Evolutionary conservation across 37 sponge, comb jelly and placozoan species (phyloP).

Genomic region (Dysidea cf. avara): DNA sequence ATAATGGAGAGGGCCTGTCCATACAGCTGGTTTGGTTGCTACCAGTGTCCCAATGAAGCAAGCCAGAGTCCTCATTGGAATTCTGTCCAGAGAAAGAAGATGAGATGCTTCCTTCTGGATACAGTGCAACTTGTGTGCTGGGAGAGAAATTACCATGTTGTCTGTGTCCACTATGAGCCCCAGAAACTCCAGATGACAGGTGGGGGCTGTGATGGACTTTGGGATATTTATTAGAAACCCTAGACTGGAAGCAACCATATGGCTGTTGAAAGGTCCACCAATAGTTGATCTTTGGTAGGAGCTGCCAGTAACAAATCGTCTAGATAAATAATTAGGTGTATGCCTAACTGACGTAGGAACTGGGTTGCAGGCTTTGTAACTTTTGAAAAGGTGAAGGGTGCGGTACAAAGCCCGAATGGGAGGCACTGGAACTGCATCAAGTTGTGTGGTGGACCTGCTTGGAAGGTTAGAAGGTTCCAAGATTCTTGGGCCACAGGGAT

Average conservation of each 20-base stretch:
- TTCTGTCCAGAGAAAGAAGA: not conserved
- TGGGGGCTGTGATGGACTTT: slow-evolving; percentile 1
- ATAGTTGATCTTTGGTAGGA: not conserved
- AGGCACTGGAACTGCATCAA: slow-evolving; percentile 47
- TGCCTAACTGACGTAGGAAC: slow-evolving; percentile 16
- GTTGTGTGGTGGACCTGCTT: not conserved
- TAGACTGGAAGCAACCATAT: slow-evolving; percentile 23
- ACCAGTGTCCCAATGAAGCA: slow-evolving; percentile 28
- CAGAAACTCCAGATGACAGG: slow-evolving; percentile 43
- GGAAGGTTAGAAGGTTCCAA: slow-evolving; percentile 13
- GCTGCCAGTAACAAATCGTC: slow-evolving; percentile 54
- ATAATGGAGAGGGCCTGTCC: slow-evolving; percentile 32
- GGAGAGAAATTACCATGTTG: slow-evolving; percentile 35
- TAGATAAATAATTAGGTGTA: slow-evolving; percentile 30
- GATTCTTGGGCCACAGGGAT: slow-evolving; percentile 1
- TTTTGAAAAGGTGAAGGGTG: slow-evolving; percentile 53
- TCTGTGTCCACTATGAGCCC: slow-evolving; percentile 33
- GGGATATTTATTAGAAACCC: no score
- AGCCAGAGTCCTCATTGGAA: not conserved
- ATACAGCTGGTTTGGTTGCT: slow-evolving; percentile 17
- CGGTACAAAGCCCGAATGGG: slow-evolving; percentile 45
- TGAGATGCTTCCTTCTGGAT: slow-evolving; percentile 7
- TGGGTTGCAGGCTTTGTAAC: slow-evolving; percentile 20
- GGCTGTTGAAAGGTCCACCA: slow-evolving; percentile 5
- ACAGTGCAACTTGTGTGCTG: slow-evolving; percentile 16